Evolutionary conservation across 2,797 vertebrate species (phyloP).

Genomic region (Muraenolepis orangiensis): DNA sequence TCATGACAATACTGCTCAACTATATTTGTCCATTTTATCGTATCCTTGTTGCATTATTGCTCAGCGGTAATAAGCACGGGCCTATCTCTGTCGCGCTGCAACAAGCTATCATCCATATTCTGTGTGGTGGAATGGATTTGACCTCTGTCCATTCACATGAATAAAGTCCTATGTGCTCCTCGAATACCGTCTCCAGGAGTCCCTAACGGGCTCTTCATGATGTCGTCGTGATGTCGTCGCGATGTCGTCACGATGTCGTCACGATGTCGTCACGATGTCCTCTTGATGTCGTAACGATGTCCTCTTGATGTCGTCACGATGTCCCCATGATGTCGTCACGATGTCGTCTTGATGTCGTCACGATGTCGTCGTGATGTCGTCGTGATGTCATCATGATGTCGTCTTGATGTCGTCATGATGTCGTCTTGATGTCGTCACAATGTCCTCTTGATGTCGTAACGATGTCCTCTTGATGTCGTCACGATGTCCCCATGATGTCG

Average conservation of each 20-base stretch:
- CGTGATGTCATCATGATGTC: not conserved
- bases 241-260: not conserved
- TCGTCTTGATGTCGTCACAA: not conserved
- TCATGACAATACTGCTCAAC: no score
- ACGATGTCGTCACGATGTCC: no score
- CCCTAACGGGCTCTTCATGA: not conserved
- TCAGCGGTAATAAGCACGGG: not conserved
- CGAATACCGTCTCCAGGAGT: not conserved
- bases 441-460: not conserved
- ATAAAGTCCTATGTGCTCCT: not conserved
- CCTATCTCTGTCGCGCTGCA: constrained; percentile 8
- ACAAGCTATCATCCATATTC: constrained; percentile 1
- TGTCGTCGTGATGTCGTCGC: no score
- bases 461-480: not conserved
- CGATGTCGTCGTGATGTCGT: not conserved
- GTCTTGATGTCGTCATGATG: not conserved
- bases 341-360: not conserved
- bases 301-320: not conserved
- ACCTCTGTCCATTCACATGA: not conserved
- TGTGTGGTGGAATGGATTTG: constrained; percentile 7
- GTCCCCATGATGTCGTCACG: not conserved
- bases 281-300: no score
- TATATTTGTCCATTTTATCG: not conserved
- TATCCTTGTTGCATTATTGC: no score
- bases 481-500: not conserved